Evolutionary conservation across 2,888 invertebrate genomes (phyloP), one percentile per base, ranked within the genome.

Genomic region (Coecobrya sp.): DNA sequence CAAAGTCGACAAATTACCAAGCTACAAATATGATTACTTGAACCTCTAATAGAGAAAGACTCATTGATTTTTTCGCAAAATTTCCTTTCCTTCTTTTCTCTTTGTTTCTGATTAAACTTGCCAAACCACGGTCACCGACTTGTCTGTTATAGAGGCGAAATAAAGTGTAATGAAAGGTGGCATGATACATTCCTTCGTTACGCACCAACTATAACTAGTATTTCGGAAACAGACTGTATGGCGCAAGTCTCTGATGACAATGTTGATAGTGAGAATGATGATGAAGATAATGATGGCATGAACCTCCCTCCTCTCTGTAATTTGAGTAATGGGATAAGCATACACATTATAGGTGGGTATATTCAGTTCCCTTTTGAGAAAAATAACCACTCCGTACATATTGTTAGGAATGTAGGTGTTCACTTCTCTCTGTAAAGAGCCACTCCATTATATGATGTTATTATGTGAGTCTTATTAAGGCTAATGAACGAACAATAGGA

Each of bases 401-500:
- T n/a, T 59, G 59, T 59, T 19, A n/a, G 59, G 19, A 16, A 27
- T 65, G 27, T 65, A 19, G 25, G 27, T 65, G 27, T n/a, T n/a
- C n/a, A n/a, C 16, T 25, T 25, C 19, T 2, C 19, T 59, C 19
- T 8, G 65, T 62, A 27, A 65, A 65, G 27, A 27, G 65, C 19
- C 27, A 65, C 65, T 65, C 19, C 65, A 27, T 65, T 65, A 65
- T 65, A 65, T n/a, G n/a, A 27, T 10, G 65, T 8, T 65, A 65
- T 65, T 65, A 3, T 62, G 16, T 27, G 25, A 65, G 27, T 65
- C 27, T 52, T 62, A 19, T 59, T 82, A 68, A 85, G 65, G 85
- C 65, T 85, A 59, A 85, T 85, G 85, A 85, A 68, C 85, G 45
- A 85, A 68, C 59, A 45, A 25, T 10, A 27, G 27, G 59, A 22